Evolutionary conservation across 2,888 invertebrate species (phyloP), one percentile per base, ranked within the genome.

Genomic region (Tholera decimalis): DNA sequence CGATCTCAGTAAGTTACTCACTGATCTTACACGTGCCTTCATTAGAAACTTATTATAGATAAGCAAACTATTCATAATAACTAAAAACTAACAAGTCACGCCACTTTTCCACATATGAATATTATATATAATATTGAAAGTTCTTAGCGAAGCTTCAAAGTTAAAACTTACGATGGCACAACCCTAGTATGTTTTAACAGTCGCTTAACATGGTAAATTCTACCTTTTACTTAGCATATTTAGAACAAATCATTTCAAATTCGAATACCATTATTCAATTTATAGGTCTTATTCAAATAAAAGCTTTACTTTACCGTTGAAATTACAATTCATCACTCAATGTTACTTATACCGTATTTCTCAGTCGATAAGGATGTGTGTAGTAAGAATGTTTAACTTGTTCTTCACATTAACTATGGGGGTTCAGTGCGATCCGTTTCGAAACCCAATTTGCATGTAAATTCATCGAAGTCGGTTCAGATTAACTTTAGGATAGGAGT

Each of bases 381-480:
- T 39, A 4, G 35, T 30, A 18, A 20, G 37, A 18, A 51, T 67
- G 11, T 26, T 22, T 73, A 76, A 82, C 47, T 81, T 86, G 77
- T 87, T 37, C 71, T 61, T 56, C 84, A 87, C 85, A 88, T 89
- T 92, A 89, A 91, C 91, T 91, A 91, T 88, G 89, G 88, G 86
- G 87, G 91, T 89, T 91, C 87, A 89, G 85, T 85, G 85, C 85
- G 88, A 91, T 92, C 91, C 89, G 89, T 90, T 92, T 86, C 83
- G 87, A 90, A 91, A 92, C 90, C 91, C 93, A 93, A 93, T 93
- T 92, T 93, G 90, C 92, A 93, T 93, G 93, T 91, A 93, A 93
- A 93, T 93, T 91, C 89, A 87, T 86, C 88, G 89, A 92, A 92
- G 91, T 92, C 92, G 85, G 87, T 87, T 83, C 85, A 87, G 91